Conservation (phyloP, 2,797 vertebrate genomes). For the Mico argentatus region DNA sequence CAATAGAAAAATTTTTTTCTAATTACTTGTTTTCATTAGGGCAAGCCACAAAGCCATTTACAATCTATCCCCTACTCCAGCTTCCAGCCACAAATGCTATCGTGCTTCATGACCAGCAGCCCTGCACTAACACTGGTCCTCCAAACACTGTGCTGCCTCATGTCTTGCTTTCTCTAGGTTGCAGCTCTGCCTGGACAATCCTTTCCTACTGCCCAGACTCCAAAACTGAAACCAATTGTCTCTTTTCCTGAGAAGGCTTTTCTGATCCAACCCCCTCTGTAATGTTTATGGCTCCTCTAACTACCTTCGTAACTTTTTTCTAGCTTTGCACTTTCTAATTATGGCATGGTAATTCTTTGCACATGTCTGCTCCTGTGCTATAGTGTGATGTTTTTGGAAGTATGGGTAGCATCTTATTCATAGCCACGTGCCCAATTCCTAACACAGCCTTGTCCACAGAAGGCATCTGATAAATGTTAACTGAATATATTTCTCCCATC, state of each 20-base stretch:
- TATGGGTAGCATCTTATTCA: not conserved
- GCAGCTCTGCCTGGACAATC: not conserved
- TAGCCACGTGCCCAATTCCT: not conserved
- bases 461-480: not conserved
- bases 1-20: not conserved
- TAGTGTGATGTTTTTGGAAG: not conserved
- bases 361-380: not conserved
- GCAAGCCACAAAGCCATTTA: not conserved
- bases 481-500: not conserved
- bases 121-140: not conserved
- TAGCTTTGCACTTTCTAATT: not conserved
- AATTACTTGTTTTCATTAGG: not conserved
- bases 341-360: not conserved
- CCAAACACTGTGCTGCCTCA: not conserved
- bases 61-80: not conserved
- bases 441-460: not conserved
- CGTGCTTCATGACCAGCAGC: not conserved
- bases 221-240: not conserved
- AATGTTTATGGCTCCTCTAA: not conserved
- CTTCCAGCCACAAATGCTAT: not conserved
- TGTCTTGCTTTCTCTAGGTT: not conserved
- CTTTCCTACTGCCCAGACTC: not conserved
- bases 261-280: not conserved
- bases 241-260: not conserved
- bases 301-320: not conserved